A percentile compares a stretch with the other conserved stretches of the same genome.
These are phyloP conservation scores for Cylloceria caligata DNA, from an alignment of 2,888 invertebrate genomes.

Conservation along the genomic window DNA sequence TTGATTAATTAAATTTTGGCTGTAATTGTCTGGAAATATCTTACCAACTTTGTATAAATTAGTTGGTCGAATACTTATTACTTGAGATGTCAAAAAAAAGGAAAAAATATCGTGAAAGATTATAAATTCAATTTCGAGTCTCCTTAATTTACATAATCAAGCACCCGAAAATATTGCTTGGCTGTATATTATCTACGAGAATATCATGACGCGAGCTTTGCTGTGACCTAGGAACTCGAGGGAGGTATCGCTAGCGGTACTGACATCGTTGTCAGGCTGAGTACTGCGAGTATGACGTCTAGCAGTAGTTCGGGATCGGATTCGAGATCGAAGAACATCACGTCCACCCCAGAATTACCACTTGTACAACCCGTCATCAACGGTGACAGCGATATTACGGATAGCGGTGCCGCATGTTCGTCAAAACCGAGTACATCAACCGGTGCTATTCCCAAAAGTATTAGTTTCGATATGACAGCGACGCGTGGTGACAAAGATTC, in stretches of 20 bases:
- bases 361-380: conserved; percentile 72
- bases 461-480: conserved; percentile 95
- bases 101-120: neutral
- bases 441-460: conserved; percentile 96
- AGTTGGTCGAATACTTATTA: too few species aligned
- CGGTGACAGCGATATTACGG: conserved; percentile 74
- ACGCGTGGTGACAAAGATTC: conserved; percentile 90
- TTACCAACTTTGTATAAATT: too few species aligned
- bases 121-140: neutral
- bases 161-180: neutral
- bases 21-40: too few species aligned
- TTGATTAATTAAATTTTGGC: too few species aligned
- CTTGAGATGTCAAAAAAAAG: neutral
- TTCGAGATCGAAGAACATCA: conserved; percentile 77
- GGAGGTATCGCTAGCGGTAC: conserved; percentile 70
- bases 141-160: conserved; percentile 22
- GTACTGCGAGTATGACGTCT: conserved; percentile 87
- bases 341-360: conserved; percentile 73
- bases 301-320: conserved; percentile 85
- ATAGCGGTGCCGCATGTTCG: conserved; percentile 73
- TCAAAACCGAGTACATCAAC: conserved; percentile 87
- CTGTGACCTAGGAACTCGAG: conserved; percentile 66
- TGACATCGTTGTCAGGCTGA: conserved; percentile 85
- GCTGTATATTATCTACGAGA: neutral
- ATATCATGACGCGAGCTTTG: conserved; percentile 11